Percentiles rank a stretch among this genome's conserved stretches.
These are phyloP conservation scores for Carterocephalus palaemon DNA, from an alignment of 2,888 invertebrate genomes.

Conservation along the genomic window DNA sequence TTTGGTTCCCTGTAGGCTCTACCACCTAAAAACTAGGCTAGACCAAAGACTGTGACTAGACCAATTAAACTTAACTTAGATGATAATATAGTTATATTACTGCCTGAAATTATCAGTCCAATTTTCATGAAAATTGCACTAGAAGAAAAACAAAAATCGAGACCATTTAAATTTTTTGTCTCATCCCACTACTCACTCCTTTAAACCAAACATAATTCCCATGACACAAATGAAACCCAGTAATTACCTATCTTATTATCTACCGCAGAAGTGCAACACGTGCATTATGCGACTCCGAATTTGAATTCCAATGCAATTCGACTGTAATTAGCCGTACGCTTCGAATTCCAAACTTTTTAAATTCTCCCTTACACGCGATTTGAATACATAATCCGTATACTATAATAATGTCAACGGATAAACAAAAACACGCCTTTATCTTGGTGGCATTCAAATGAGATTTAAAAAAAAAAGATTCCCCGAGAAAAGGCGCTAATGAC, in stretches of 20 bases:
- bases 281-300: constrained; percentile 63
- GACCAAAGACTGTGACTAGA: too few relatives aligned
- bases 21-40: too few relatives aligned
- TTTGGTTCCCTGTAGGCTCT: too few relatives aligned
- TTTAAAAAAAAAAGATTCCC: constrained; percentile 43
- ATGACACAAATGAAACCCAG: constrained; percentile 15
- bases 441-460: constrained; percentile 58
- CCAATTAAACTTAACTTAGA: too few relatives aligned
- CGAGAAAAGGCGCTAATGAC: constrained; percentile 67
- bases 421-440: constrained; percentile 72
- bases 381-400: constrained; percentile 38
- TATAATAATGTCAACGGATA: constrained; percentile 53
- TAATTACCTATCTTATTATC: constrained; percentile 24
- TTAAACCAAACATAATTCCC: too few relatives aligned
- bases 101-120: too few relatives aligned
- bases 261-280: constrained; percentile 49
- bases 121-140: too few relatives aligned
- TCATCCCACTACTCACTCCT: too few relatives aligned
- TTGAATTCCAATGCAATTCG: constrained; percentile 46
- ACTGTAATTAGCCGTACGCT: constrained; percentile 55
- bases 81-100: too few relatives aligned
- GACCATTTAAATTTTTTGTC: too few relatives aligned
- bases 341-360: constrained; percentile 41
- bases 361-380: constrained; percentile 40
- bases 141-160: too few relatives aligned